phyloP scores from a whole-genome alignment of 2,113 vertebrate genomes.

The Indicator indicator region DNA sequence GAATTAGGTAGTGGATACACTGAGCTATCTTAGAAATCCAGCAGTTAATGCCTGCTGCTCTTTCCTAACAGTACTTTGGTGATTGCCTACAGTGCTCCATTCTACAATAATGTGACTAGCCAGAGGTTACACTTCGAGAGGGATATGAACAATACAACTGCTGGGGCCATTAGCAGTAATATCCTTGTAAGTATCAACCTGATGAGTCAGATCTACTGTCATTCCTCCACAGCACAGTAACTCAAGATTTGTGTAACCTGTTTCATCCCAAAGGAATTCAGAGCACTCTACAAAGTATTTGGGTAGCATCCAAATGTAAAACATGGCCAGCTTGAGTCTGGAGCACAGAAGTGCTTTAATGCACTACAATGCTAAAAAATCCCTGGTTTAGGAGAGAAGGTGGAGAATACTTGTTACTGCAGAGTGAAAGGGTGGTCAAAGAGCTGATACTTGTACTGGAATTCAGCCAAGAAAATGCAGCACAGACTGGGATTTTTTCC shows the following conservation, averaged over 20 bases:
- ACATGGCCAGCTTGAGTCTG: background rate
- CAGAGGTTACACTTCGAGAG: background rate
- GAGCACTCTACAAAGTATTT: background rate
- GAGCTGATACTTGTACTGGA: background rate
- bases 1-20: background rate
- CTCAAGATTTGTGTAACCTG: background rate
- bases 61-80: background rate
- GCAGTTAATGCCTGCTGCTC: background rate
- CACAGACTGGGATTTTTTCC: background rate
- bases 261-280: conserved; percentile 17
- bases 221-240: background rate
- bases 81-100: background rate
- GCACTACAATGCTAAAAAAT: background rate
- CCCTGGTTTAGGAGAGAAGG: background rate
- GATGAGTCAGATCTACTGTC: background rate
- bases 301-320: background rate
- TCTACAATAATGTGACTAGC: background rate
- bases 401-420: background rate
- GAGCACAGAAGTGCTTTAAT: background rate
- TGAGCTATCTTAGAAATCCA: background rate
- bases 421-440: background rate
- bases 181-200: background rate
- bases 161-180: background rate
- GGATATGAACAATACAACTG: background rate
- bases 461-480: background rate